Conservation (phyloP, 2,113 vertebrate species). For the Salvator merianae region DNA sequence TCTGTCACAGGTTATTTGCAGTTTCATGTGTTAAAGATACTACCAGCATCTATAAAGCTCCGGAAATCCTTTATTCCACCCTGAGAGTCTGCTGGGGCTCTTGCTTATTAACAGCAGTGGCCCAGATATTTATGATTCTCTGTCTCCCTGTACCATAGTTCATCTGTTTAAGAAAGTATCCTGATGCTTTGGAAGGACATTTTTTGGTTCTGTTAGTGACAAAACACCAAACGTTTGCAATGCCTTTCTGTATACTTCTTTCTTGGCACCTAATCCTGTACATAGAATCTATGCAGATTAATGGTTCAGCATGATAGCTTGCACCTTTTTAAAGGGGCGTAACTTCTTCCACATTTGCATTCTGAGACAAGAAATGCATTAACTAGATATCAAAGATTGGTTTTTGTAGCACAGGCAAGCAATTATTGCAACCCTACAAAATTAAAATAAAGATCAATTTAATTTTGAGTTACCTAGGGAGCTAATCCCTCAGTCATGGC, state of each 20-base stretch:
- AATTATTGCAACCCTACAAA: background rate
- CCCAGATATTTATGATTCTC: too few relatives aligned
- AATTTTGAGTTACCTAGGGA: background rate
- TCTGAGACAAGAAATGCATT: background rate
- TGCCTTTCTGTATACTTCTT: too few relatives aligned
- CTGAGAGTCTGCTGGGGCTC: too few relatives aligned
- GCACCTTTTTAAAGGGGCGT: background rate
- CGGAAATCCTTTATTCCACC: too few relatives aligned
- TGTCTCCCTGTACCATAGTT: too few relatives aligned
- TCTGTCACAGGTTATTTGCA: background rate
- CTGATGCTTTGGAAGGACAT: too few relatives aligned
- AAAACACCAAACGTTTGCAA: too few relatives aligned
- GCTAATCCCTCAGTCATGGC: background rate
- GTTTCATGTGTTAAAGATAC: background rate
- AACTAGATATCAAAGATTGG: background rate
- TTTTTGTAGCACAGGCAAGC: background rate
- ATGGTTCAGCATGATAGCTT: background rate
- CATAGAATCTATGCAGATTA: too few relatives aligned
- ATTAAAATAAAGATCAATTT: background rate
- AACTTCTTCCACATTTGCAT: background rate
- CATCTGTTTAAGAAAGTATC: too few relatives aligned
- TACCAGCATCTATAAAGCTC: too few relatives aligned
- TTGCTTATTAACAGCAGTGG: too few relatives aligned
- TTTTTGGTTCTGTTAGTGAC: too few relatives aligned
- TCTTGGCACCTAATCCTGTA: background rate